These are phyloP conservation scores for Odontamblyopus rebecca DNA, from an alignment of 2,797 vertebrate species.

Conservation along the genomic window DNA sequence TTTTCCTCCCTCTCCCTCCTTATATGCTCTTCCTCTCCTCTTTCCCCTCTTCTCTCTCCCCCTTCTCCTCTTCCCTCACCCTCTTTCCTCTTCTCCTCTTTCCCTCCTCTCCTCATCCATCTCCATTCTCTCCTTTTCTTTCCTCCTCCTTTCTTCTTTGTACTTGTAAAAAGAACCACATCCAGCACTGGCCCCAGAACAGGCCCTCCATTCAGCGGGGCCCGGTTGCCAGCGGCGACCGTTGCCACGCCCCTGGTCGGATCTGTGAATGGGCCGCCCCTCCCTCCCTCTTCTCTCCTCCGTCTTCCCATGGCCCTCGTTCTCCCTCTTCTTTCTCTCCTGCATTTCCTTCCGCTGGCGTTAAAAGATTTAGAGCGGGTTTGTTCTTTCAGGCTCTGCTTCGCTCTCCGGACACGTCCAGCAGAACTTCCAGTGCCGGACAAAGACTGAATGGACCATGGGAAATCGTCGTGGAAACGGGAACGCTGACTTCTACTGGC, in stretches of 20 bases:
- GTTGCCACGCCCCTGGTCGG: slow-evolving; percentile 53
- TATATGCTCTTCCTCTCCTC: too few relatives aligned
- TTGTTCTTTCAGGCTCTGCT: slow-evolving; percentile 45
- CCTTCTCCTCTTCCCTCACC: too few relatives aligned
- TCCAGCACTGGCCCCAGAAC: slow-evolving; percentile 10
- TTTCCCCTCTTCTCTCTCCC: too few relatives aligned
- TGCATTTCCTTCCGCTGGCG: slow-evolving; percentile 31
- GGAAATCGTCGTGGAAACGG: background rate
- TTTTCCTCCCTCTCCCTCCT: too few relatives aligned
- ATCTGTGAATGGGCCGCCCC: slow-evolving; percentile 65
- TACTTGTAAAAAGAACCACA: too few relatives aligned
- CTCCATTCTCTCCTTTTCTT: too few relatives aligned
- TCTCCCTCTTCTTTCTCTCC: background rate
- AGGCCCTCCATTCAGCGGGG: slow-evolving; percentile 66
- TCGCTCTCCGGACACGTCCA: slow-evolving; percentile 63
- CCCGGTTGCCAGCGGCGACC: slow-evolving; percentile 63
- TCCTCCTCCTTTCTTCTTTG: too few relatives aligned
- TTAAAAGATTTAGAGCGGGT: slow-evolving; percentile 40
- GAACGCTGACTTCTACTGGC: background rate
- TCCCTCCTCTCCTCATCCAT: too few relatives aligned
- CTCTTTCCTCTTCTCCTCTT: too few relatives aligned
- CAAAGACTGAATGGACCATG: slow-evolving; percentile 43
- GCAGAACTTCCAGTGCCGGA: slow-evolving; percentile 29
- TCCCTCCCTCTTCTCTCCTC: slow-evolving; percentile 2
- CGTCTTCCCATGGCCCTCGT: slow-evolving; percentile 12